Percentiles rank a stretch among this genome's conserved stretches.
Conservation (phyloP, 2,113 vertebrate genomes). For the Ctenodactylus gundi region DNA sequence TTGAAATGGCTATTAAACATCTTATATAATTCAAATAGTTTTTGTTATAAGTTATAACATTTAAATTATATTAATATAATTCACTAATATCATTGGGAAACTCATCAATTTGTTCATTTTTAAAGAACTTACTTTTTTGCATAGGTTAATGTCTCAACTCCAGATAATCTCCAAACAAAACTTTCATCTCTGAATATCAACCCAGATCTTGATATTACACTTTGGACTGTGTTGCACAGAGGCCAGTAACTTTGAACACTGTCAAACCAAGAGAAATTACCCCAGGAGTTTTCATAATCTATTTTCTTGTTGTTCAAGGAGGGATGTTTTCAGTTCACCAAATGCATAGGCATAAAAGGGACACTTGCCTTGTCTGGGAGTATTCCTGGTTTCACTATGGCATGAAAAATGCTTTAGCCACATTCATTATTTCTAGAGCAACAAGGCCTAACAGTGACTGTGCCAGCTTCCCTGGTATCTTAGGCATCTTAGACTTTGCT, state of each 20-base stretch:
- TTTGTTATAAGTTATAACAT: neutral
- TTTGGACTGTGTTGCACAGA: slow-evolving; percentile 18
- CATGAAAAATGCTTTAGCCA: neutral
- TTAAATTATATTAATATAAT: neutral
- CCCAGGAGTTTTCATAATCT: slow-evolving; percentile 55
- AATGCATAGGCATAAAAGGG: neutral
- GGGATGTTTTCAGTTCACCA: neutral
- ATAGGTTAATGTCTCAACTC: slow-evolving; percentile 35
- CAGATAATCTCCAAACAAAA: slow-evolving; percentile 32
- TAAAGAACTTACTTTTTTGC: neutral
- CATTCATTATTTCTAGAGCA: neutral
- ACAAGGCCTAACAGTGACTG: neutral
- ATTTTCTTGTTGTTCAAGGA: neutral
- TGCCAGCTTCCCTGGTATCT: neutral
- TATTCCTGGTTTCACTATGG: neutral
- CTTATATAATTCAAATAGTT: neutral
- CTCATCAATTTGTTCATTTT: neutral
- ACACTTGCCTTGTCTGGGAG: neutral
- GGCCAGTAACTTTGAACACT: neutral
- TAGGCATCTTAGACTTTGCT: neutral
- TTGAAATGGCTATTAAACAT: neutral
- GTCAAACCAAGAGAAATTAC: slow-evolving; percentile 49
- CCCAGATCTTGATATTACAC: slow-evolving; percentile 49
- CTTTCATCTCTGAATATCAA: neutral
- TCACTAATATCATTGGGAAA: neutral